A percentile compares a stretch with the other conserved stretches of the same genome.
Conservation (phyloP, 2,113 vertebrate genomes). For the Sebastes schlegelii region DNA sequence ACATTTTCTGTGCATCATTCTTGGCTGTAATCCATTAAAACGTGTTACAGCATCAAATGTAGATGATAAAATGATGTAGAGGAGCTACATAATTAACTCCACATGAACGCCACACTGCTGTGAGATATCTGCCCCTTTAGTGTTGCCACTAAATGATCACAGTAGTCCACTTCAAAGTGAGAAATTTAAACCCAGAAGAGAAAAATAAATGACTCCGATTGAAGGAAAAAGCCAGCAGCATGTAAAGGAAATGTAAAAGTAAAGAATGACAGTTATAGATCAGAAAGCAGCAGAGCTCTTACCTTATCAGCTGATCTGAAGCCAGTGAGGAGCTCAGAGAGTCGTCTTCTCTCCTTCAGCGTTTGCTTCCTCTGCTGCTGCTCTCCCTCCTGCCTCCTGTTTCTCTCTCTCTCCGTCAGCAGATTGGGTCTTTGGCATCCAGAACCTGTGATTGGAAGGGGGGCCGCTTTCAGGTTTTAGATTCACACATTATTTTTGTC, state of each 20-base stretch:
- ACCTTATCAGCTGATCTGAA: conserved; percentile 80
- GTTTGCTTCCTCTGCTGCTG: conserved; percentile 63
- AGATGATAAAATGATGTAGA: neutral
- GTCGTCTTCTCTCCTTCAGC: conserved; percentile 66
- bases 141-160: conserved; percentile 8
- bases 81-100: neutral
- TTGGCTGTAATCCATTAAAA: neutral
- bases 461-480: neutral
- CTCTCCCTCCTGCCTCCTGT: conserved; percentile 52
- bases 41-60: neutral
- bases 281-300: conserved; percentile 65
- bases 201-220: neutral
- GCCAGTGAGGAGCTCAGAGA: conserved; percentile 67
- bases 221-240: neutral
- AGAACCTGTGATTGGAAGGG: conserved; percentile 46
- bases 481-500: neutral
- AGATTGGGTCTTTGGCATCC: conserved; percentile 70
- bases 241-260: conserved; percentile 3
- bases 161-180: neutral
- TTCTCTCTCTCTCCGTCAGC: conserved; percentile 48
- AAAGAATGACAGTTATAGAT: conserved; percentile 9
- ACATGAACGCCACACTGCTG: neutral
- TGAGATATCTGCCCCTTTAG: conserved; percentile 6
- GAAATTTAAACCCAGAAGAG: neutral
- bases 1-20: neutral